Base-by-base conservation (phyloP, 2,888 invertebrate genomes). In the Drosophila anomalata region DNA sequence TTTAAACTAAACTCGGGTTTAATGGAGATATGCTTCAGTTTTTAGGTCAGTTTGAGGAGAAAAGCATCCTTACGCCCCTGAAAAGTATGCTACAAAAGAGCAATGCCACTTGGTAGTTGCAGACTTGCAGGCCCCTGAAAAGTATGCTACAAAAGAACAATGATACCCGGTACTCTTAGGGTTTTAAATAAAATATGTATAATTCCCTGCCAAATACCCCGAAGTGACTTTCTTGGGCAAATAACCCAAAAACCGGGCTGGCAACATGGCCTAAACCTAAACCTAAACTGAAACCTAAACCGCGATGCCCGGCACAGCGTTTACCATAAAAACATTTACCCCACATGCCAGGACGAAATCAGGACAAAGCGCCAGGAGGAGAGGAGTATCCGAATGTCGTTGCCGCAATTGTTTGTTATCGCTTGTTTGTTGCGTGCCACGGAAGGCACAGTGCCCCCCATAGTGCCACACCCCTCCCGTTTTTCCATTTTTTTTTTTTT, bases 401-500 rank as follows among this genome's bases (percentile, higher is more conserved):
- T 50, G 58, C 66, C 66, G 36, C 69, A 67, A 60, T 67, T 76
- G 75, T 77, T 83, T 77, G 72, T 79, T 80, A 77, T 77, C 84
- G 75, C 75, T 77, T 87, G 87, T 87, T 73, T 73, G 65, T 87
- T 81, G 87, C 87, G 80, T 87, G 80, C 41, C 53, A 36, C 46
- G 44, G 22, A 44, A 44, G 44, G n/a, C 9, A 11, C n/a, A 6
- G 9, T 9, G 17, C 47, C 11, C 17, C 4, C 26, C 4, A 6
- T 22, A 1, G n/a, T 9, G 44, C 14, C 11, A 20, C 22, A 33
- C n/a, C 26, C 39, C 48, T n/a, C 9, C 29, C 3, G 9, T 9
- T 29, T 29, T 29, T 8, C 2, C n/a, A n/a, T n/a, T 7, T 29
- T 2, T 8, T 29, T 29, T 29, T 26, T 8, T 2, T 26, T 26